phyloP scores from a whole-genome alignment of 2,797 vertebrate species.

The Neosilurus mollespiculum region DNA sequence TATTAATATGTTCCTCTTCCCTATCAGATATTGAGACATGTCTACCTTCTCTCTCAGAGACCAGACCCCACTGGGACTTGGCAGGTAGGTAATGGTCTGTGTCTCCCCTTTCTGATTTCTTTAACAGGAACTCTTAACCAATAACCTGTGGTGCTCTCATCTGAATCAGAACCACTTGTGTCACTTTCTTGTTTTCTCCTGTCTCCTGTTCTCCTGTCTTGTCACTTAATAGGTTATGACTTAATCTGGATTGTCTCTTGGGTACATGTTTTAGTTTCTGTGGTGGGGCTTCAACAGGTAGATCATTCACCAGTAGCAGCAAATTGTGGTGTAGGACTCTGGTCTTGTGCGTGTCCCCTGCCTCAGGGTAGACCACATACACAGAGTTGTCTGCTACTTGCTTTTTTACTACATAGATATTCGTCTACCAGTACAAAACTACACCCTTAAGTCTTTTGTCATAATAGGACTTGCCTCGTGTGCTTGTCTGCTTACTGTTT shows the following conservation, averaged over 20 bases:
- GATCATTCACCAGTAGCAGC: neutral
- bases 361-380: slow-evolving; percentile 37
- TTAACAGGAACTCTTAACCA: too few species aligned
- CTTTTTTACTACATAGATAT: slow-evolving; percentile 26
- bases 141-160: too few species aligned
- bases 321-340: slow-evolving; percentile 24
- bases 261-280: neutral
- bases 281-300: neutral
- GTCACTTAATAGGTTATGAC: too few species aligned
- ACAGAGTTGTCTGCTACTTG: slow-evolving; percentile 37
- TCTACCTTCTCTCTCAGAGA: neutral
- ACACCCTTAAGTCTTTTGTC: slow-evolving; percentile 17
- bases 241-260: neutral
- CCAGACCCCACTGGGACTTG: neutral
- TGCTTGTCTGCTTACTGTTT: slow-evolving; percentile 31
- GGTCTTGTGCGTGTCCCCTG: neutral
- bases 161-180: too few species aligned
- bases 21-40: neutral
- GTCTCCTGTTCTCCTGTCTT: neutral
- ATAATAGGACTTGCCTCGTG: slow-evolving; percentile 17
- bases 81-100: too few species aligned
- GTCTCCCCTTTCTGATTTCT: too few species aligned
- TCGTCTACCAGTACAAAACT: slow-evolving; percentile 27
- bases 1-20: neutral
- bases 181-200: too few species aligned